Evolutionary conservation across 2,888 invertebrate genomes (phyloP), one percentile per base, ranked within the genome.

Genomic region (Chalcosyrphus nemorum): DNA sequence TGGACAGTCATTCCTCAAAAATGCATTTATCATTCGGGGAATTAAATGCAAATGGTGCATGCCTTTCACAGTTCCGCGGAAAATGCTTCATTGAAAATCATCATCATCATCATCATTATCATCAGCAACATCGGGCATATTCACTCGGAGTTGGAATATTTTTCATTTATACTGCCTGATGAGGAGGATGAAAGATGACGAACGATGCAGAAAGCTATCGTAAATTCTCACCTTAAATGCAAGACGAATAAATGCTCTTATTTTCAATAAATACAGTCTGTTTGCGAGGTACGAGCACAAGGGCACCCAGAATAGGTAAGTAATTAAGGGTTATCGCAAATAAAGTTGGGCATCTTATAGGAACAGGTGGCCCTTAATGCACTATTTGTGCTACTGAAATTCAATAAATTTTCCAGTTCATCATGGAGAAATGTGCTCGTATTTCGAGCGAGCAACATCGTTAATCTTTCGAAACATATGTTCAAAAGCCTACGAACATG

Each of bases 31-130:
- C 78, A 74, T 45, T 68, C 57, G 68, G 13, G 17, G 63, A 77
- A 74, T 84, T 65, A 78, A 84, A 84, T 84, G 78, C 78, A 84
- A 84, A 84, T 78, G 78, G 61, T 84, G 81, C 75, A 74, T 77
- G 38, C 52, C 70, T 13, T 77, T 77, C 54, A 77, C 24, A 66
- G 76, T 72, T 61, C 32, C 59, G 27, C 71, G 38, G 52, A 52
- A 54, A 45, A 76, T 70, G 71, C 66, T 61, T 32, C 32, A 56
- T n/a, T 54, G 66, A 71, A n/a, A 81, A 81, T 72, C 74, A 17
- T 56, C 63, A 21, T 70, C 81, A 47, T 61, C 76, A 57, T 71
- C 59, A 52, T 72, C 50, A 56, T 63, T 56, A 47, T 24, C 32
- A 21, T 32, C 35, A 32, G 52, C 32, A 24, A 2, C 21, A 35